Percentiles rank a stretch among this genome's conserved stretches.
Evolutionary conservation across 2,888 invertebrate genomes (phyloP).

Genomic region (Rhingia rostrata): DNA sequence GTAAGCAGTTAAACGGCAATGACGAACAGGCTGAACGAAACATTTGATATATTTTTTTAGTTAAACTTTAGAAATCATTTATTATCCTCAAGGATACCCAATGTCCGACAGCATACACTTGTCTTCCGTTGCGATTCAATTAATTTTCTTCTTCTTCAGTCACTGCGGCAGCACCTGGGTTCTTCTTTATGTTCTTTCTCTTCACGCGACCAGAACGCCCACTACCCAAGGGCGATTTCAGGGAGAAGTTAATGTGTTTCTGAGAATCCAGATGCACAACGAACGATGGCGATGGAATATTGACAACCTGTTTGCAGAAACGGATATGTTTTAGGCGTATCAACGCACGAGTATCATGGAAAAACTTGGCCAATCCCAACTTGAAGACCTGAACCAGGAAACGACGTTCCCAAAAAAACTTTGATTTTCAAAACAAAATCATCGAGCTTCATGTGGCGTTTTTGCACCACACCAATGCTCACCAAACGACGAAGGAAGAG

Average conservation of each 20-base stretch:
- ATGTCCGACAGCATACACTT: constrained; percentile 34
- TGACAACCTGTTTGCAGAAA: constrained; percentile 99
- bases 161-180: constrained; percentile 89
- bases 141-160: constrained; percentile 92
- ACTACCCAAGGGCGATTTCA: constrained; percentile 99
- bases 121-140: constrained; percentile 65
- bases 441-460: constrained; percentile 99
- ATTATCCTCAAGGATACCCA: constrained; percentile 51
- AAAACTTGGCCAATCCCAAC: constrained; percentile 98
- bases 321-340: constrained; percentile 99
- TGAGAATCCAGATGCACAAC: constrained; percentile 98
- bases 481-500: constrained; percentile 98
- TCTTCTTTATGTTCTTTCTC: constrained; percentile 99
- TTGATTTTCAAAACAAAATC: constrained; percentile 99
- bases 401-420: constrained; percentile 93
- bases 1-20: too few species aligned
- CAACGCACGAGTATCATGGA: constrained; percentile 99
- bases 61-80: constrained; percentile 48
- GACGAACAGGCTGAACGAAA: too few species aligned
- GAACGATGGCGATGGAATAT: constrained; percentile 98
- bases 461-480: constrained; percentile 98
- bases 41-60: too few species aligned
- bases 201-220: constrained; percentile 99
- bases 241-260: constrained; percentile 98
- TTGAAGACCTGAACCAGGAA: constrained; percentile 99